Evolutionary conservation across 2,113 vertebrate species (phyloP).

Genomic region (Spilogale gracilis): DNA sequence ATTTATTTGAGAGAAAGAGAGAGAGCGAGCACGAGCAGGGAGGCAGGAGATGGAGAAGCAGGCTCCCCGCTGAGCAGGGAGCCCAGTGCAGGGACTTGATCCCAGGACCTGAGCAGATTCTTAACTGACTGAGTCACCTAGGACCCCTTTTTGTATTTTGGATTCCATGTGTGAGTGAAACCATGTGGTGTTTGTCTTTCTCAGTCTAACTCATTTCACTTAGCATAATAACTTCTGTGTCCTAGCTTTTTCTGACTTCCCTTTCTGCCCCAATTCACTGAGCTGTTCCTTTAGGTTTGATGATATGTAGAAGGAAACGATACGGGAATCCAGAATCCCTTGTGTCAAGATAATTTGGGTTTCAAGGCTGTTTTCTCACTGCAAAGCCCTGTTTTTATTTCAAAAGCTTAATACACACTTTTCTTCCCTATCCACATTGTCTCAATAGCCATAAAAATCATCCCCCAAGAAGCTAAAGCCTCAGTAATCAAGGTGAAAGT

Average conservation of each 20-base stretch:
- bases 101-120: not conserved
- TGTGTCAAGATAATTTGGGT: not conserved
- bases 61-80: not conserved
- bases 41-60: not conserved
- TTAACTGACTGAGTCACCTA: not conserved
- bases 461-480: not conserved
- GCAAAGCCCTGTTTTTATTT: conserved; percentile 33
- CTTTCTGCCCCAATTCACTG: not conserved
- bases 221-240: not conserved
- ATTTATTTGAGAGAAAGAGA: not conserved
- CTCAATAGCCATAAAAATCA: conserved; percentile 18
- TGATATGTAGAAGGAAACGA: not conserved
- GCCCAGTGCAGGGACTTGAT: not conserved
- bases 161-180: not conserved
- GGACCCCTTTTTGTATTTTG: not conserved
- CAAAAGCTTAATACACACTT: not conserved
- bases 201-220: not conserved
- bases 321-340: not conserved
- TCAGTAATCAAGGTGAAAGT: conserved; percentile 7
- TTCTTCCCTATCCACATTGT: not conserved
- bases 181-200: not conserved
- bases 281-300: not conserved
- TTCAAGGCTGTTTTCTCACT: conserved; percentile 1
- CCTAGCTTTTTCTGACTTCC: not conserved
- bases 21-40: not conserved